A percentile compares a stretch with the other conserved stretches of the same genome.
Conservation (phyloP, 2,113 vertebrate genomes). For the Heterocephalus glaber region DNA sequence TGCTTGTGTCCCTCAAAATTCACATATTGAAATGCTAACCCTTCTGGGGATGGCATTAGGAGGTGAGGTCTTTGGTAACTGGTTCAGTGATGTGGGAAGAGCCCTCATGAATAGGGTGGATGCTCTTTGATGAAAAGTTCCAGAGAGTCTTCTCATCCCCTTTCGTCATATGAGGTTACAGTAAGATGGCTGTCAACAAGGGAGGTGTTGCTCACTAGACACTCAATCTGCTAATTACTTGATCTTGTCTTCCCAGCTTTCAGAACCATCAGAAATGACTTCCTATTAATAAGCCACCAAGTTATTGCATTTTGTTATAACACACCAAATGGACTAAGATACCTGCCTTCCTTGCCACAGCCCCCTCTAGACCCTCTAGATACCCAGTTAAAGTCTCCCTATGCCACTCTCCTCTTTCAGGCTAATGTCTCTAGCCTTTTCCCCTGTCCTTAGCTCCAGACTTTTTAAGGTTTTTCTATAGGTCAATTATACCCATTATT, state of each 20-base stretch:
- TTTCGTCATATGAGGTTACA: no score
- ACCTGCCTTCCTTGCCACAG: not conserved
- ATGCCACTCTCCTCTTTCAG: not conserved
- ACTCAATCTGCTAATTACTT: not conserved
- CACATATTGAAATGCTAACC: not conserved
- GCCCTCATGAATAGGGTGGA: no score
- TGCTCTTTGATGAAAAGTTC: not conserved
- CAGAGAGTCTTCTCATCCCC: not conserved
- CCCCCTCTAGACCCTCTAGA: accelerated
- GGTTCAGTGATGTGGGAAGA: no score
- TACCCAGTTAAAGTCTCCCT: not conserved
- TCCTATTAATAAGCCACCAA: not conserved
- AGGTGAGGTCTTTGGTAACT: not conserved
- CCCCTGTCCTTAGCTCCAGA: not conserved
- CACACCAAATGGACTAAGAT: not conserved
- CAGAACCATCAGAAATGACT: not conserved
- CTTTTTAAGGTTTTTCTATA: not conserved
- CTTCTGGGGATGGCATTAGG: not conserved
- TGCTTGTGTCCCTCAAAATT: not conserved
- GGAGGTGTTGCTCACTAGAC: no score
- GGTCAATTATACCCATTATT: constrained; percentile 21
- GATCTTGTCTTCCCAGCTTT: not conserved
- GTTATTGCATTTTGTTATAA: not conserved
- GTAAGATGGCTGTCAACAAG: not conserved
- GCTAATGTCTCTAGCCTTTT: not conserved